These are phyloP conservation scores for Ceyx melanurus DNA, from an alignment of 2,113 vertebrate species.

Conservation along the genomic window DNA sequence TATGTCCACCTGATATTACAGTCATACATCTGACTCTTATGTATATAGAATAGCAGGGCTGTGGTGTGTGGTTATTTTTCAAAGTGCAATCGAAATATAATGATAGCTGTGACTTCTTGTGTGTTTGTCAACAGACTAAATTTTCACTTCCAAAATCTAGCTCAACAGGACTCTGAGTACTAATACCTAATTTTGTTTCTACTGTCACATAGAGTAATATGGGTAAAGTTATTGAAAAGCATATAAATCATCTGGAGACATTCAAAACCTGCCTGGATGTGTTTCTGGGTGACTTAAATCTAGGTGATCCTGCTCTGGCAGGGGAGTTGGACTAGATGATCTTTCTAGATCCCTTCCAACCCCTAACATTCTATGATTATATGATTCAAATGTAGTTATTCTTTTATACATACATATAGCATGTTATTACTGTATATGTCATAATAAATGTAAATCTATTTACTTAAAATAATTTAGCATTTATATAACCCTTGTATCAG, in stretches of 20 bases:
- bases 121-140: neutral
- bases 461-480: constrained; percentile 1
- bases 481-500: neutral
- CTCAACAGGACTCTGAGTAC: neutral
- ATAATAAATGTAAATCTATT: neutral
- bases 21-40: neutral
- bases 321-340: no score
- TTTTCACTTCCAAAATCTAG: neutral
- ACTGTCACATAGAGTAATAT: neutral
- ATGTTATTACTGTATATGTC: neutral
- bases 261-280: no score
- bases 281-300: no score
- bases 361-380: no score
- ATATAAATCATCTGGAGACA: neutral
- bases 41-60: neutral
- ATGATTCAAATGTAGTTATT: neutral
- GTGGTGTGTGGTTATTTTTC: neutral
- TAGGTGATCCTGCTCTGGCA: no score
- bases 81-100: neutral
- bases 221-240: neutral
- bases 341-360: no score
- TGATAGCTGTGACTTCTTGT: neutral
- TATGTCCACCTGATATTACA: neutral
- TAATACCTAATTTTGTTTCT: neutral
- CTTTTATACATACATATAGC: neutral